Evolutionary conservation across 2,797 vertebrate species (phyloP), one percentile per base, ranked within the genome.

Genomic region (Notolabrus celidotus): DNA sequence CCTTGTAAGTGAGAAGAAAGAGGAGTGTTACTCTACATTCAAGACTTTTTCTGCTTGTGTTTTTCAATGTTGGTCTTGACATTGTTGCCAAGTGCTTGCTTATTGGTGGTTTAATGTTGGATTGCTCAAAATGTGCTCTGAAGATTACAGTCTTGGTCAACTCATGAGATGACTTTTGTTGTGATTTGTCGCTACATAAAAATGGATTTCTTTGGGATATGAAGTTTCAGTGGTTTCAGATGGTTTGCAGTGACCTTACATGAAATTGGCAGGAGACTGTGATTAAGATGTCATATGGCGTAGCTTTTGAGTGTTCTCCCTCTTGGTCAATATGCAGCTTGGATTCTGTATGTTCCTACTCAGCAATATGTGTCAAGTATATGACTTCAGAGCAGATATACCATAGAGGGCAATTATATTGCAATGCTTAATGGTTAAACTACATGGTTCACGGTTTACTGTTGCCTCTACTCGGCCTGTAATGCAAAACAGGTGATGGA

Each of bases 341-440:
- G 25, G 43, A 58, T 67, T 47, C 46, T 68, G 3, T 68, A 33
- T 41, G 52, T 66, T 71, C 65, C 31, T 19, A 17, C 53, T 71
- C 42, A 51, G 52, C 58, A 64, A 67, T 63, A 52, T 67, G 49
- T 74, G 10, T 83, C 61, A 74, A 63, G 27, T 67, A 69, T 20
- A 23, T 79, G 61, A 84, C 66, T 71, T 76, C 19, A 81, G 49
- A 78, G 58, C 68, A 77, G 67, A 78, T 77, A 56, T 47, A 65
- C 92, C 90, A 88, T 92, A 89, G 92, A 93, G 88, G 85, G 64
- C 71, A 86, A 93, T 90, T 87, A 90, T 90, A 86, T 93, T 88
- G 75, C 81, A 89, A 79, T 89, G 90, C 92, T 89, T 93, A 67
- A 94, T 93, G 93, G 92, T 94, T 94, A 90, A 93, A 94, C 93